These are phyloP conservation scores for Creontiades dilutus DNA, from an alignment of 2,888 invertebrate genomes.

Conservation along the genomic window DNA sequence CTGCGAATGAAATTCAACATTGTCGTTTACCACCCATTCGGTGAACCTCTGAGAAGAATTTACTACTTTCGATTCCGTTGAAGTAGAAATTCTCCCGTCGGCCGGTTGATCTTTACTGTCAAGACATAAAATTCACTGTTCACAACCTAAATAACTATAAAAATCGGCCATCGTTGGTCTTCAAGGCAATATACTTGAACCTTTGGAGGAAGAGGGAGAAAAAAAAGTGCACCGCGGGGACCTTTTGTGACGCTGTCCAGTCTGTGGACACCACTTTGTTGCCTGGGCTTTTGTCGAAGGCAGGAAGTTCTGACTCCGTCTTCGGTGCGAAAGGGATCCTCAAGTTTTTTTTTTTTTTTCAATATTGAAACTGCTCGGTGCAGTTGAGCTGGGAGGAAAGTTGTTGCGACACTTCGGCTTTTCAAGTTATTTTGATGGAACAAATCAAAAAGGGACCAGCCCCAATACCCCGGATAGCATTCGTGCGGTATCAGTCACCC, in stretches of 20 bases:
- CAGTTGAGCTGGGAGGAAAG: background rate
- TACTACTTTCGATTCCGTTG: background rate
- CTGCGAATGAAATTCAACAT: background rate
- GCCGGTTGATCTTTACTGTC: background rate
- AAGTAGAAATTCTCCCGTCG: background rate
- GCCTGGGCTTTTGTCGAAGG: slow-evolving; percentile 1
- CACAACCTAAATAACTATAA: background rate
- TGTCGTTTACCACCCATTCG: background rate
- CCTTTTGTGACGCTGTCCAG: slow-evolving; percentile 20
- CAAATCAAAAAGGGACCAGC: no score
- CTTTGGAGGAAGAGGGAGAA: background rate
- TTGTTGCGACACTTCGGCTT: background rate
- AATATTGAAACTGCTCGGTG: background rate
- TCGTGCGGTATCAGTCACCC: no score
- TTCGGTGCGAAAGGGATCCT: background rate
- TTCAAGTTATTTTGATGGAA: background rate
- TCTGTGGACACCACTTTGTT: slow-evolving; percentile 11
- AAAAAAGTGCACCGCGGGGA: background rate
- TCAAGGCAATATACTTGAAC: background rate
- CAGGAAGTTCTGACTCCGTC: slow-evolving; percentile 39
- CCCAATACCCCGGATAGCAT: no score
- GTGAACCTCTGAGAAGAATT: background rate
- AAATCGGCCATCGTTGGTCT: slow-evolving; percentile 11
- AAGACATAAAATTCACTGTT: background rate
- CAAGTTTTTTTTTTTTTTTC: background rate